phyloP scores from a whole-genome alignment of 2,113 vertebrate genomes.

The Gadus macrocephalus region DNA sequence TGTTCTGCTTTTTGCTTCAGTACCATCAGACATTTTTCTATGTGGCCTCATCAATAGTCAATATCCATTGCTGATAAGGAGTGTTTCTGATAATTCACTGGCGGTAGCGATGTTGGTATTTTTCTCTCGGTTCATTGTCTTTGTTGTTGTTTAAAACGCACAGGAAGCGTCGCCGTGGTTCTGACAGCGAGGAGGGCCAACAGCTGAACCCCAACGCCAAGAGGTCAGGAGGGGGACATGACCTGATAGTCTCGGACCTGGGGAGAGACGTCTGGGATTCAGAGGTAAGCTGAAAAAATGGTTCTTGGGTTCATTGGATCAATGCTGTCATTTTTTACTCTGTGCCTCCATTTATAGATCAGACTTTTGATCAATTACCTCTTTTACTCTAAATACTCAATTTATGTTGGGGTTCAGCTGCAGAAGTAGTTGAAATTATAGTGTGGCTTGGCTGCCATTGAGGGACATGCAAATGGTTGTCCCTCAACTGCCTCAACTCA shows the following conservation, averaged over 20 bases:
- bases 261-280: slow-evolving; percentile 86
- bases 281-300: slow-evolving; percentile 73
- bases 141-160: not conserved
- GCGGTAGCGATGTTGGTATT: not conserved
- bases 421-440: too few relatives aligned
- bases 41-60: too few relatives aligned
- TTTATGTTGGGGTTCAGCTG: too few relatives aligned
- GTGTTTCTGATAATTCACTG: too few relatives aligned
- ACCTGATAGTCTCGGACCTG: slow-evolving; percentile 75
- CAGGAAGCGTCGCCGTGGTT: slow-evolving; percentile 89
- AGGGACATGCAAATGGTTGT: too few relatives aligned
- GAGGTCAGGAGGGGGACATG: slow-evolving; percentile 75
- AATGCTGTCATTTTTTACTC: too few relatives aligned
- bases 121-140: slow-evolving; percentile 10
- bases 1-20: not conserved
- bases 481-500: too few relatives aligned
- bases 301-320: too few relatives aligned
- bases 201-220: slow-evolving; percentile 81
- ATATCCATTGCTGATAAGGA: slow-evolving; percentile 41
- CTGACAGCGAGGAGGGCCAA: slow-evolving; percentile 80
- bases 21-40: slow-evolving; percentile 57
- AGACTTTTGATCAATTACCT: too few relatives aligned
- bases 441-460: too few relatives aligned
- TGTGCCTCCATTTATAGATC: too few relatives aligned
- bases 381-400: too few relatives aligned